Conservation (phyloP, 1,140 invertebrate genomes). For the Adelges cooleyi region DNA sequence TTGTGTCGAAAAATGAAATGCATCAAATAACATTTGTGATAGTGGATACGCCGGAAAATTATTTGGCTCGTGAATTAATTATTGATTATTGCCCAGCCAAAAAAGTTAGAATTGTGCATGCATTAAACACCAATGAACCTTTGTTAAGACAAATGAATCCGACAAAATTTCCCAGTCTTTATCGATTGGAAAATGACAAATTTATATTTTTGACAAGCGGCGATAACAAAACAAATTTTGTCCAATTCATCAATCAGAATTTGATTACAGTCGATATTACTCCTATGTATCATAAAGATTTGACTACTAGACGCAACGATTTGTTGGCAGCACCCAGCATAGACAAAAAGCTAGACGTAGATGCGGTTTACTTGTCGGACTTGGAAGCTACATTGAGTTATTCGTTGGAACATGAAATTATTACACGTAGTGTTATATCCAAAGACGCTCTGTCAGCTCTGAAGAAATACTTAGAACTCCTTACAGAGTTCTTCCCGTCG, state of each 20-base stretch:
- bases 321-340: constrained; percentile 34
- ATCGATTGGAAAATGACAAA: constrained; percentile 38
- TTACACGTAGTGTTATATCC: constrained; percentile 51
- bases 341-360: constrained; percentile 33
- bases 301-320: not conserved
- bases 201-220: constrained; percentile 32
- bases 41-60: not conserved
- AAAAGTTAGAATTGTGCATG: constrained; percentile 44
- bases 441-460: constrained; percentile 59
- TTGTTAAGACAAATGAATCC: constrained; percentile 41
- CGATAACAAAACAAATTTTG: not conserved
- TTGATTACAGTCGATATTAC: not conserved
- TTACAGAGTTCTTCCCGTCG: constrained; percentile 62
- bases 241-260: not conserved
- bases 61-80: constrained; percentile 4
- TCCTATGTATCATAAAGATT: not conserved
- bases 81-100: constrained; percentile 48
- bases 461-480: constrained; percentile 54
- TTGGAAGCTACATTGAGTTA: constrained; percentile 71
- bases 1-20: constrained; percentile 33
- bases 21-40: not conserved
- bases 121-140: constrained; percentile 43
- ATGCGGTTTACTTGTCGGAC: constrained; percentile 67
- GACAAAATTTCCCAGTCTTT: constrained; percentile 43
- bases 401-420: constrained; percentile 68